Evolutionary conservation across 2,113 vertebrate genomes (phyloP), one percentile per base, ranked within the genome.

Genomic region (Zingel zingel): DNA sequence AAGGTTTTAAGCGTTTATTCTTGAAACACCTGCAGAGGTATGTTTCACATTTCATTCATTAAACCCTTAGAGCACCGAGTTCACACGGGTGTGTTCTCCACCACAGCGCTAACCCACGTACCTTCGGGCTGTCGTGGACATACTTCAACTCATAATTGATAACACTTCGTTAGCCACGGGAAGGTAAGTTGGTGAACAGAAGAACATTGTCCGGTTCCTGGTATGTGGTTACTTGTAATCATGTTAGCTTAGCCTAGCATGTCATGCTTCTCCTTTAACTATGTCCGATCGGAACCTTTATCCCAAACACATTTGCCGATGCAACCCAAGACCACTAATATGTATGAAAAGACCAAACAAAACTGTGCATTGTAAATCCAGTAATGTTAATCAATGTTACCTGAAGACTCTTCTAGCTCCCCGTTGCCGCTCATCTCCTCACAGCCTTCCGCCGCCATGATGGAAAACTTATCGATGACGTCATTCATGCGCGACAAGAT

Each of bases 401-500:
- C 94, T 90, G 89, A 63, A 79, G 86, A 88, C 68, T 93, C 89
- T 48, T 87, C 83, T 0, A 91, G 92, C 50, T 93, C 89, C 78
- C 88, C 91, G 77, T 91, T 93, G 85, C 87, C 88, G 80, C 88
- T 93, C 71, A 94, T 91, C 33, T 89, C 91, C 62, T 92, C 94
- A 33, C 74, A 62, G 56, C 90, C 93, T 89, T 94, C 94, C 54
- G 91, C 91, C 93, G 95, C 95, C 95, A 96, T 96, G 89, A 92
- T 86, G 66, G 77, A 53, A 80, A 77, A 71, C 56, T 56, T 57
- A 53, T 39, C 3, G 1, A 36, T 76, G 21, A 92, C 94, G 94
- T 93, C 90, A 93, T 57, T 10, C 8, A 21, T 0, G 1, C 21
- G 92, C 91, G 94, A 91, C 94, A 19, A 30, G 8, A 39, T 39